Conservation (phyloP, 2,888 invertebrate genomes). For the Tipula confusa region DNA sequence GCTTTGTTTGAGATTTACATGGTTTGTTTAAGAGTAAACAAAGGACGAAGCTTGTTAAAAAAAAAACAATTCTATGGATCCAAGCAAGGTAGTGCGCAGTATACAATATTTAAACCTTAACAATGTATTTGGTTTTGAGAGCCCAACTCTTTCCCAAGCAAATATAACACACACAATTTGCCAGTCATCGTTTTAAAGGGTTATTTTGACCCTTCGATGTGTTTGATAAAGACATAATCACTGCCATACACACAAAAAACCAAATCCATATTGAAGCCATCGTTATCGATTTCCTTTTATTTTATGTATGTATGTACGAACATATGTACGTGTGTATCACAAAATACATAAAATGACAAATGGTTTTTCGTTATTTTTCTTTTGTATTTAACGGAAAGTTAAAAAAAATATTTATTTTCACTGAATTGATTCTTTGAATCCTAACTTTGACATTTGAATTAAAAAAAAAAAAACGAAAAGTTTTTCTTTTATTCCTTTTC, state of each 20-base stretch:
- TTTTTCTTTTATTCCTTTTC: background rate
- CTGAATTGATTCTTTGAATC: background rate
- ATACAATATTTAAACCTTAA: too few species aligned
- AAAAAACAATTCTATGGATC: too few species aligned
- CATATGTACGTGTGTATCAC: too few species aligned
- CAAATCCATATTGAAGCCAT: background rate
- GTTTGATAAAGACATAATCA: background rate
- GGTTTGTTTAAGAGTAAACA: too few species aligned
- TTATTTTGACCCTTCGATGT: background rate
- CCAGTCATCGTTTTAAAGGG: background rate
- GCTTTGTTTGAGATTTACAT: too few species aligned
- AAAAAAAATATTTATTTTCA: background rate
- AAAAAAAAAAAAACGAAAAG: too few species aligned
- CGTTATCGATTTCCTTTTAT: background rate
- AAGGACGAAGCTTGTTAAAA: too few species aligned
- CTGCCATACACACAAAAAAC: background rate
- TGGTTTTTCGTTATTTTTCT: background rate
- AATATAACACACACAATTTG: background rate
- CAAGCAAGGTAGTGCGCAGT: too few species aligned
- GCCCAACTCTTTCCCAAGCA: too few species aligned
- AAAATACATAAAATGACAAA: background rate
- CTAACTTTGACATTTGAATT: slow-evolving; percentile 16
- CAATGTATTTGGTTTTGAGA: too few species aligned
- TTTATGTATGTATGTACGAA: too few species aligned
- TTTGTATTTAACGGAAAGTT: background rate